A percentile compares a stretch with the other conserved stretches of the same genome.
Evolutionary conservation across 2,113 vertebrate genomes (phyloP).

Genomic region (Talpa occidentalis): DNA sequence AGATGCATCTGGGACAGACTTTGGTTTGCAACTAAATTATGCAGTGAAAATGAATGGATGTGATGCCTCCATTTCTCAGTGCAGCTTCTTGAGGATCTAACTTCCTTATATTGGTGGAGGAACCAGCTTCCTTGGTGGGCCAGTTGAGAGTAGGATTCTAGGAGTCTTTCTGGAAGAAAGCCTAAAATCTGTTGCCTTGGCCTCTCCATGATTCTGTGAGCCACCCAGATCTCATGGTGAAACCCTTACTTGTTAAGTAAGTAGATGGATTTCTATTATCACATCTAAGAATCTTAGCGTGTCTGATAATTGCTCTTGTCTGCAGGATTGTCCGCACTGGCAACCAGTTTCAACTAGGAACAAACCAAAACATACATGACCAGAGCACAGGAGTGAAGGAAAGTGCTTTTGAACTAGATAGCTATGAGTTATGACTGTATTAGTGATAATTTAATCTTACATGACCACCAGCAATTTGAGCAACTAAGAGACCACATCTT

Average conservation of each 20-base stretch:
- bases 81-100: neutral
- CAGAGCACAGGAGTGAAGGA: neutral
- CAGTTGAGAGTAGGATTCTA: constrained; percentile 42
- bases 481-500: neutral
- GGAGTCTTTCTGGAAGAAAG: constrained; percentile 34
- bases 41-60: neutral
- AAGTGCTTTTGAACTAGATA: neutral
- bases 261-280: neutral
- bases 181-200: constrained; percentile 49
- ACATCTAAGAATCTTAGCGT: neutral
- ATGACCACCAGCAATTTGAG: neutral
- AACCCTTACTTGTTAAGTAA: constrained; percentile 20
- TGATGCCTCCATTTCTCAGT: neutral
- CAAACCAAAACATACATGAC: neutral
- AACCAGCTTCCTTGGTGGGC: constrained; percentile 50
- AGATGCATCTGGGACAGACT: neutral
- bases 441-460: neutral
- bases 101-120: neutral
- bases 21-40: neutral
- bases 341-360: neutral
- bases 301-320: neutral
- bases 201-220: neutral
- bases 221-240: neutral
- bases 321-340: neutral
- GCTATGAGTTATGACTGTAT: neutral